Base-by-base conservation (phyloP, 1,140 invertebrate species). In the Brachionus calyciflorus region DNA sequence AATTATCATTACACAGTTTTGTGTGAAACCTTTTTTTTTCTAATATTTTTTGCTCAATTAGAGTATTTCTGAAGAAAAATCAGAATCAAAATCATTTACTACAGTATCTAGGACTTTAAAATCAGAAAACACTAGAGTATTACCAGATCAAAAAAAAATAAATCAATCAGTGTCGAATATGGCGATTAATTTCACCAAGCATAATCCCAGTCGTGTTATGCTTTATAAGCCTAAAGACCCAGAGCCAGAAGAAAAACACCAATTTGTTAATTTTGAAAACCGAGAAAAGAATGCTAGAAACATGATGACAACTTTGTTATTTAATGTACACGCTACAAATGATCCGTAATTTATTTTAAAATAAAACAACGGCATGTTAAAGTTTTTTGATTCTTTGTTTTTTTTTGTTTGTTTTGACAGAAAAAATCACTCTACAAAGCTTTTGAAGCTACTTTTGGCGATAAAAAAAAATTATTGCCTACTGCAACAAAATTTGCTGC, bases 81-180 rank as follows among this genome's bases (percentile, higher is more conserved):
- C 57, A 0, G 57, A 63, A 40, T 63, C 60, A 5, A 65, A 65
- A 44, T 44, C 60, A 1, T 41, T 65, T 26, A 60, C 55, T 6
- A 65, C 40, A 14, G 37, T 44, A 4, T 65, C 60, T 10, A 37
- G 37, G 6, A 44, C 40, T 24, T 14, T 44, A 12, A 65, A 65
- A 65, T 41, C 60, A 40, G 60, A 41, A 24, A 19, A 65, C 9
- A 21, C 60, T 9, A 41, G 24, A 44, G 28, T n/a, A 24, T 65
- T 65, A 41, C 60, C 60, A 44, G 37, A 65, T 44, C 60, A 65
- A 44, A 19, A 65, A n/a, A 65, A 65, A 9, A 9, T 65, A 10
- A 46, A 65, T 41, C 28, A 65, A 44, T 65, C 60, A n/a, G 44
- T 65, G 60, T 65, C 60, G 9, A 65, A 44, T 24, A 65, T 65